Evolutionary conservation across 2,888 invertebrate species (phyloP).

Genomic region (Chaitophorus viminalis): DNA sequence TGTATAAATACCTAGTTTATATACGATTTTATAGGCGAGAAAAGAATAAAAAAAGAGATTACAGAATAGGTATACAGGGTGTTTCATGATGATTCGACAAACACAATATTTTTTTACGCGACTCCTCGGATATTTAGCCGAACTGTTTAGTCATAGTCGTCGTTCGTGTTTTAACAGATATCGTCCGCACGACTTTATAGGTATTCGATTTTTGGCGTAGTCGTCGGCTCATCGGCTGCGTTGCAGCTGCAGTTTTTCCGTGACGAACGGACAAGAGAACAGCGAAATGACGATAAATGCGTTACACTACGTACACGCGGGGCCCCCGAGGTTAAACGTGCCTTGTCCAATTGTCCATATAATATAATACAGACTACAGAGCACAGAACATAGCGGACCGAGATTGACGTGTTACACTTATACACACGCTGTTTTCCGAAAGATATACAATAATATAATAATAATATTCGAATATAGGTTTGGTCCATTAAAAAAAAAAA

Average conservation of each 20-base stretch:
- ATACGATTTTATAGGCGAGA: not conserved
- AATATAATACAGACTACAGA: not conserved
- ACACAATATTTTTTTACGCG: not conserved
- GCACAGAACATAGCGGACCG: not conserved
- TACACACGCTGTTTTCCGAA: constrained; percentile 13
- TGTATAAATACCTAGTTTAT: not conserved
- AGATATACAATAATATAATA: constrained; percentile 19
- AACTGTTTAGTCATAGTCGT: not conserved
- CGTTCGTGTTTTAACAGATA: constrained; percentile 5
- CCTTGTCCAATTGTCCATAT: not conserved
- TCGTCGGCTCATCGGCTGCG: not conserved
- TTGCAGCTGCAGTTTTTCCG: not conserved
- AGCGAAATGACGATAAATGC: constrained; percentile 10
- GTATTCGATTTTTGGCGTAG: constrained; percentile 31
- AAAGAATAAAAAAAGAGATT: not conserved
- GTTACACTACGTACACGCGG: not conserved
- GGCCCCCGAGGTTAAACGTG: constrained; percentile 26
- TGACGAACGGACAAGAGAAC: constrained; percentile 4
- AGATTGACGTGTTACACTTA: constrained; percentile 34
- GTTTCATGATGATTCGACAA: too few relatives aligned
- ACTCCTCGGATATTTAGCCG: not conserved
- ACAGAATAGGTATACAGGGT: not conserved
- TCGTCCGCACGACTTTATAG: constrained; percentile 5
- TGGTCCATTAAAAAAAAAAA: constrained; percentile 22
- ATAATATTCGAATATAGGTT: constrained; percentile 18